A percentile compares a stretch with the other conserved stretches of the same genome.
Evolutionary conservation across 2,113 vertebrate genomes (phyloP).

Genomic region (Recurvirostra avosetta): DNA sequence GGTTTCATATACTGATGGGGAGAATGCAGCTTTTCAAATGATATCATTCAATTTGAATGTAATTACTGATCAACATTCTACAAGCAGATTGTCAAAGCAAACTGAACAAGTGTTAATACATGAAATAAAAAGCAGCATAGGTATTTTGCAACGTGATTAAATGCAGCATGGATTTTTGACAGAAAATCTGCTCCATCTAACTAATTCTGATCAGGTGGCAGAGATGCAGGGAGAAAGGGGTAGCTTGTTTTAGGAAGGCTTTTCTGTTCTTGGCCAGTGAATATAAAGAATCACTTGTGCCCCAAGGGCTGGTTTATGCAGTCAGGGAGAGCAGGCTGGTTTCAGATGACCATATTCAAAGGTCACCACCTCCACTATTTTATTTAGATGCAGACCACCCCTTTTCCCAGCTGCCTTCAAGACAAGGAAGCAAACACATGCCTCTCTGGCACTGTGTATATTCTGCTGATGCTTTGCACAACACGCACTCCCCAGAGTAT

Average conservation of each 20-base stretch:
- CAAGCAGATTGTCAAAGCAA: background rate
- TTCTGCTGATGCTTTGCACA: background rate
- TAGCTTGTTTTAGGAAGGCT: background rate
- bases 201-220: background rate
- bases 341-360: background rate
- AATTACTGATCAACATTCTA: background rate
- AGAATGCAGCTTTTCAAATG: background rate
- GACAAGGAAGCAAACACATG: background rate
- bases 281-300: background rate
- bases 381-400: background rate
- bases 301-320: background rate
- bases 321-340: background rate
- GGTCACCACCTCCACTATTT: background rate
- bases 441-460: background rate
- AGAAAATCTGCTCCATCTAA: background rate
- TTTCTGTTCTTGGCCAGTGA: background rate
- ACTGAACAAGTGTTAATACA: background rate
- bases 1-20: background rate
- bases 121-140: background rate
- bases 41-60: background rate
- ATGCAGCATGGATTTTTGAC: background rate
- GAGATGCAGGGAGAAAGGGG: background rate
- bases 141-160: background rate
- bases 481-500: rapidly evolving
- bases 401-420: background rate